These are phyloP conservation scores for Oxyura jamaicensis DNA, from an alignment of 2,113 vertebrate genomes.

Conservation along the genomic window DNA sequence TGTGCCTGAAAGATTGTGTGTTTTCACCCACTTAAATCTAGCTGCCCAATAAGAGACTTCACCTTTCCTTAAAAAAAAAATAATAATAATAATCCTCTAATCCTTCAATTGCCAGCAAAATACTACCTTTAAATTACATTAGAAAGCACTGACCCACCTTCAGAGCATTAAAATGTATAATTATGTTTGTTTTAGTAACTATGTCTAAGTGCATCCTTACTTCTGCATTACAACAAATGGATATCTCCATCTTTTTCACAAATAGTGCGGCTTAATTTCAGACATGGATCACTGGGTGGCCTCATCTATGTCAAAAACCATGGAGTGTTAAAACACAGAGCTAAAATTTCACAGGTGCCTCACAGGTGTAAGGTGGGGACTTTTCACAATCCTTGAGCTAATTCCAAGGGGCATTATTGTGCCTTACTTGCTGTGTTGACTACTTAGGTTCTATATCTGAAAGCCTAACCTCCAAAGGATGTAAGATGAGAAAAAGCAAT, in stretches of 20 bases:
- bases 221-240: background rate
- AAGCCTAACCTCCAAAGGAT: background rate
- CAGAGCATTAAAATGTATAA: background rate
- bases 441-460: background rate
- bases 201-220: background rate
- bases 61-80: background rate
- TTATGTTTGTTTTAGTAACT: background rate
- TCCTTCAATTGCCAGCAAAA: background rate
- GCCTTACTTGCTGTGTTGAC: too few species aligned
- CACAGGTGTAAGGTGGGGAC: background rate
- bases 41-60: background rate
- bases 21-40: background rate
- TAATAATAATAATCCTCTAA: background rate
- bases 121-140: background rate
- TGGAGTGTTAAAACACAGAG: accelerated
- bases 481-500: background rate
- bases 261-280: too few species aligned
- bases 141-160: background rate
- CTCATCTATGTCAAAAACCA: background rate
- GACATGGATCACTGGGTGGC: too few species aligned
- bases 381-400: background rate
- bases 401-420: background rate
- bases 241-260: background rate
- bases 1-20: background rate
- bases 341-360: background rate